phyloP scores from a whole-genome alignment of 2,113 vertebrate genomes.

The Ameiurus melas region DNA sequence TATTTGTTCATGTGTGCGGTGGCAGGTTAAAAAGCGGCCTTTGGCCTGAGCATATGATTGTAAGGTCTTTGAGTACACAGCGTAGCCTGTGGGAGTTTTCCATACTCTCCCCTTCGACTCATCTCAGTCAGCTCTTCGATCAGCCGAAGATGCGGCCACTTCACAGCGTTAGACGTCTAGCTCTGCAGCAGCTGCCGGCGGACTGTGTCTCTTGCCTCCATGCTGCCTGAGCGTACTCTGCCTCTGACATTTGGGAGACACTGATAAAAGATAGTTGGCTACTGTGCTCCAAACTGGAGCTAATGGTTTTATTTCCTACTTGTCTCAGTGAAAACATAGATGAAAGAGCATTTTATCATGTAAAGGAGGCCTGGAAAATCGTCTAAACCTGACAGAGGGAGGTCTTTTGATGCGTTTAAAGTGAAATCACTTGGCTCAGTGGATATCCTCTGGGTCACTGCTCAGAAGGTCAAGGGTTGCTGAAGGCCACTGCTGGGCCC shows the following conservation, averaged over 20 bases:
- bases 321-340: slow-evolving; percentile 37
- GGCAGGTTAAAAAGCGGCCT: slow-evolving; percentile 26
- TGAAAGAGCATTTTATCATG: slow-evolving; percentile 29
- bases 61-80: slow-evolving; percentile 22
- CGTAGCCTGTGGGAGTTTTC: slow-evolving; percentile 22
- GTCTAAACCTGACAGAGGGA: background rate
- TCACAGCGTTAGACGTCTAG: slow-evolving; percentile 29
- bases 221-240: slow-evolving; percentile 22
- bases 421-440: background rate
- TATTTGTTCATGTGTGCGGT: slow-evolving; percentile 24
- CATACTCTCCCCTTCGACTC: background rate
- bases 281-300: slow-evolving; percentile 27
- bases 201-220: slow-evolving; percentile 5
- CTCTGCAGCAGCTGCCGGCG: slow-evolving; percentile 15
- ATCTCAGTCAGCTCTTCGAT: slow-evolving; percentile 42
- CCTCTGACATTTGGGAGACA: slow-evolving; percentile 37
- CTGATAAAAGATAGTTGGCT: slow-evolving; percentile 39
- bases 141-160: slow-evolving; percentile 28
- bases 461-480: too few relatives aligned
- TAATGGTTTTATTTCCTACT: slow-evolving; percentile 45
- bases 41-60: slow-evolving; percentile 10
- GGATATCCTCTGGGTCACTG: background rate
- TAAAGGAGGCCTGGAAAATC: slow-evolving; percentile 25
- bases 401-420: background rate
- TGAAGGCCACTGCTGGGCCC: background rate